Percentiles rank a stretch among this genome's conserved stretches.
These are phyloP conservation scores for Muricea muricata DNA, from an alignment of 92 coral and sea anemone species.

Conservation along the genomic window DNA sequence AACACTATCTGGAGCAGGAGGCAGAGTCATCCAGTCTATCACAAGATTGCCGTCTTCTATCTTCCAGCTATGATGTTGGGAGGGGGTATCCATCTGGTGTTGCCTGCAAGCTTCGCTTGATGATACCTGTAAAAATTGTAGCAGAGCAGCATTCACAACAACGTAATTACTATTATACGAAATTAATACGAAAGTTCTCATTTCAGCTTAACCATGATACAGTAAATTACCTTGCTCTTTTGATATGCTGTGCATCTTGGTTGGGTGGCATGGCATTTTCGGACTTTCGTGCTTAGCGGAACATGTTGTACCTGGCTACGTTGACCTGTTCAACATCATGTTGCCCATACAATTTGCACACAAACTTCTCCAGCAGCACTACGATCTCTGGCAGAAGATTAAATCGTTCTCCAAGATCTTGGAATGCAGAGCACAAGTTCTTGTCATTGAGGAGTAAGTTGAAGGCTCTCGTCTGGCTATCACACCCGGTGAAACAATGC, in stretches of 20 bases:
- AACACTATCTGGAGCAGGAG: too few relatives aligned
- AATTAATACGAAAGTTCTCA: not conserved
- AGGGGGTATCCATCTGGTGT: too few relatives aligned
- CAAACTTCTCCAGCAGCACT: too few relatives aligned
- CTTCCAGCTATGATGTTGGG: too few relatives aligned
- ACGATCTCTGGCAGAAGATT: conserved; percentile 26
- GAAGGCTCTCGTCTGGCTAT: conserved; percentile 6
- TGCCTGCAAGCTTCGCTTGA: not conserved
- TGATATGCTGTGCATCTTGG: conserved; percentile 33
- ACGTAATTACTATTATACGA: not conserved
- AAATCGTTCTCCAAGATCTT: conserved; percentile 27
- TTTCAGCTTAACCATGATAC: conserved; percentile 21
- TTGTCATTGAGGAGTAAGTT: conserved; percentile 26
- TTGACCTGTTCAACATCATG: conserved; percentile 33
- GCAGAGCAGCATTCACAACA: conserved; percentile 7
- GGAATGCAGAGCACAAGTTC: conserved; percentile 27
- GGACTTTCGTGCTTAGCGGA: not conserved
- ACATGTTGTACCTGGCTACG: conserved; percentile 25
- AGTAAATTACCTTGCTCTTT: conserved; percentile 20
- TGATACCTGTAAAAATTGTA: conserved; percentile 23
- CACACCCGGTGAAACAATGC: conserved; percentile 16
- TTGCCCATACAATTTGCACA: too few relatives aligned
- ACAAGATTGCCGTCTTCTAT: too few relatives aligned
- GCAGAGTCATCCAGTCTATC: too few relatives aligned
- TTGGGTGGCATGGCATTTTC: conserved; percentile 38